Conservation (phyloP, 1,140 invertebrate species). For the Apis dorsata region DNA sequence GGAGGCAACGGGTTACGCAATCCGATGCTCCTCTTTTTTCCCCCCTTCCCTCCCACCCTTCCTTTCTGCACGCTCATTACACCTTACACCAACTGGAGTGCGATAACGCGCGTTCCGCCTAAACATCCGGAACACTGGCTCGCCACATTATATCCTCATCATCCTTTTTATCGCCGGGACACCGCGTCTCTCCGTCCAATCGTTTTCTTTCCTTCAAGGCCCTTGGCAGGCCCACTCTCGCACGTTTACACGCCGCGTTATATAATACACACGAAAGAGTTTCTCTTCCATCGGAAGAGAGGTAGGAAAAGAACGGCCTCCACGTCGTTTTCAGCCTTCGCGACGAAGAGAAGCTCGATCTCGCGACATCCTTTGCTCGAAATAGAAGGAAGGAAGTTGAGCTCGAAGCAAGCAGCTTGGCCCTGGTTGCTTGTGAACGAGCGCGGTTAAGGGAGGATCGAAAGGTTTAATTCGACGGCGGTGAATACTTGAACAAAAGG, state of each 20-base stretch:
- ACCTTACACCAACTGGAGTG: slow-evolving; percentile 32
- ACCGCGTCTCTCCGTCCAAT: slow-evolving; percentile 25
- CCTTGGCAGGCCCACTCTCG: slow-evolving; percentile 35
- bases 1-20: slow-evolving; percentile 25
- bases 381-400: neutral
- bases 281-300: slow-evolving; percentile 56
- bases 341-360: neutral
- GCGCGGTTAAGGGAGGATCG: neutral
- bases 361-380: no score
- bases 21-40: slow-evolving; percentile 1
- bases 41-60: no score
- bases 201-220: slow-evolving; percentile 35
- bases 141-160: slow-evolving; percentile 63
- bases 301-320: slow-evolving; percentile 30
- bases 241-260: slow-evolving; percentile 58
- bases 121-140: slow-evolving; percentile 37
- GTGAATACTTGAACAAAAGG: no score
- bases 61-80: slow-evolving; percentile 24
- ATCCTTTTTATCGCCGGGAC: slow-evolving; percentile 56
- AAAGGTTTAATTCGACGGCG: slow-evolving; percentile 39
- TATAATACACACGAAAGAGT: slow-evolving; percentile 62
- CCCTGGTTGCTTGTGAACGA: no score
- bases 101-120: slow-evolving; percentile 36
- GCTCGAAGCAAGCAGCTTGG: no score
- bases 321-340: no score